Conservation (phyloP, 2,888 invertebrate genomes). For the Melanostoma scalare region DNA sequence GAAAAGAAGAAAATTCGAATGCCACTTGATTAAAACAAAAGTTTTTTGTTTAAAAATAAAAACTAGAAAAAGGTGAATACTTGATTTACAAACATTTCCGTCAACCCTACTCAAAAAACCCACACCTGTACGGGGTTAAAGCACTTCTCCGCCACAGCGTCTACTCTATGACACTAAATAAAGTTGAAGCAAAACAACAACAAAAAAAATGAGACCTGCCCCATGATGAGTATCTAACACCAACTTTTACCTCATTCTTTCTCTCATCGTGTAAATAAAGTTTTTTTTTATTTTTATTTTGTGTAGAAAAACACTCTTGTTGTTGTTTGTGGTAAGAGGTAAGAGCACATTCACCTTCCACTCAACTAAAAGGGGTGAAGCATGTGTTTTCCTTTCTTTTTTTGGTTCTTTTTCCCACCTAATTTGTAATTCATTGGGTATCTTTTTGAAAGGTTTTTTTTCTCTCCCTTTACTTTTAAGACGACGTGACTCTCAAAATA, state of each 20-base stretch:
- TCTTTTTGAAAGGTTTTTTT: slow-evolving; percentile 42
- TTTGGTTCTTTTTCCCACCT: slow-evolving; percentile 26
- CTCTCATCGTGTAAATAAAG: not conserved
- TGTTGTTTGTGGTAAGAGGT: slow-evolving; percentile 40
- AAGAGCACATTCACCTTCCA: slow-evolving; percentile 60
- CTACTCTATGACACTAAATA: slow-evolving; percentile 3
- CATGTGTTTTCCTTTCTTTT: slow-evolving; percentile 6
- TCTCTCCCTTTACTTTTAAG: not conserved
- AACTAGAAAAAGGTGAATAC: too few relatives aligned
- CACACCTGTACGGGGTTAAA: slow-evolving; percentile 48
- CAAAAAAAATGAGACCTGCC: slow-evolving; percentile 25
- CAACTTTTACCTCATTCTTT: slow-evolving; percentile 32
- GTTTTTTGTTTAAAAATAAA: too few relatives aligned
- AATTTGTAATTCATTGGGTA: slow-evolving; percentile 65
- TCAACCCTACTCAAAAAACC: slow-evolving; percentile 23
- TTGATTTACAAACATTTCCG: not conserved
- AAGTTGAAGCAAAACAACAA: slow-evolving; percentile 7
- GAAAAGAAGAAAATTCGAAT: too few relatives aligned
- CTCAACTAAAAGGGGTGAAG: slow-evolving; percentile 33
- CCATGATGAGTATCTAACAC: slow-evolving; percentile 40
- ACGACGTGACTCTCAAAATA: slow-evolving; percentile 17
- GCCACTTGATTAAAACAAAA: too few relatives aligned
- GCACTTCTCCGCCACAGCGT: slow-evolving; percentile 28
- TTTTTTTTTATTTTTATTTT: slow-evolving; percentile 38
- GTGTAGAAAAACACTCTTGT: slow-evolving; percentile 8